Percentiles rank a stretch among this genome's conserved stretches.
phyloP scores from a whole-genome alignment of 2,113 vertebrate genomes.

The Lepisosteus oculatus region DNA sequence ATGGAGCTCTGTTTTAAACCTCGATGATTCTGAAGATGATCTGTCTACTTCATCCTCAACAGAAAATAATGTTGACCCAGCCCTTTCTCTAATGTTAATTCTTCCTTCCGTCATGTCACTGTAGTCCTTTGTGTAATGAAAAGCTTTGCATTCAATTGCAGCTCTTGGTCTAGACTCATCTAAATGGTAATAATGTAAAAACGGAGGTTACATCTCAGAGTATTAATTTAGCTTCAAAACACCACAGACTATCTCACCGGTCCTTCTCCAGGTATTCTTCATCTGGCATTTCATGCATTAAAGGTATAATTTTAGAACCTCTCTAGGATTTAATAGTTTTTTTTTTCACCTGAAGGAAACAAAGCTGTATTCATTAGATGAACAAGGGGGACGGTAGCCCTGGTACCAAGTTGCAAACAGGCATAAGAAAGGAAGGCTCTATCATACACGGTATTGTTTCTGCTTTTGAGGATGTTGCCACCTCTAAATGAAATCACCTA shows the following conservation, averaged over 20 bases:
- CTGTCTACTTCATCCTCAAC: neutral
- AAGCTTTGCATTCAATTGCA: neutral
- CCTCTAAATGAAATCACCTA: no score
- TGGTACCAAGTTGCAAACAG: no score
- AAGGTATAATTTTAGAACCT: no score
- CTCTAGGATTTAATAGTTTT: no score
- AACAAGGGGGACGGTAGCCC: no score
- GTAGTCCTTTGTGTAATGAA: neutral
- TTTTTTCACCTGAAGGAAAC: no score
- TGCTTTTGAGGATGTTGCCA: no score
- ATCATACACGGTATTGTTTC: no score
- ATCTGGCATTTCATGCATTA: neutral
- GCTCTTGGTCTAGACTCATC: conserved; percentile 1
- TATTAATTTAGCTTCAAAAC: neutral
- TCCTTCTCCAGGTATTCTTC: neutral
- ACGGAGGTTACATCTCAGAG: neutral
- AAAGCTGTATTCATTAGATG: no score
- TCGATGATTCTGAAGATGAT: neutral
- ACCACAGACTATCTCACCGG: neutral
- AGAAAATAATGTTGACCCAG: neutral
- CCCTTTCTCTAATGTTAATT: neutral
- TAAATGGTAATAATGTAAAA: conserved; percentile 6
- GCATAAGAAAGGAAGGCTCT: no score
- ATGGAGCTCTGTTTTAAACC: neutral
- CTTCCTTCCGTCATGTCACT: neutral